A percentile compares a stretch with the other conserved stretches of the same genome.
Conservation (phyloP, 2,888 invertebrate species). For the Dioctria rufipes region DNA sequence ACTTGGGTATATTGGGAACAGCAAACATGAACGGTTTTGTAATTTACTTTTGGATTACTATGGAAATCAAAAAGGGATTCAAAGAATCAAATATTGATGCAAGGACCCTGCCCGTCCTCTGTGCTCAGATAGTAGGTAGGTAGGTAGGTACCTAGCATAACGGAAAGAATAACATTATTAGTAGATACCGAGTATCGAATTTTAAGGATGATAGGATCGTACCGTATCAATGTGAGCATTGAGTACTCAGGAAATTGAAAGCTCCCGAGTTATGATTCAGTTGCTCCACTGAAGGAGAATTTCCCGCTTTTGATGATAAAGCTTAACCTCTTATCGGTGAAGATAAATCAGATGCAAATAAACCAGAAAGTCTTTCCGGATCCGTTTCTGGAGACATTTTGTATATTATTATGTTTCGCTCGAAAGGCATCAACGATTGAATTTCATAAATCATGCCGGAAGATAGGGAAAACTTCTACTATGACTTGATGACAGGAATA, state of each 20-base stretch:
- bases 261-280: background rate
- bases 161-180: constrained; percentile 1
- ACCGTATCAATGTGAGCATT: background rate
- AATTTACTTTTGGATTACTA: background rate
- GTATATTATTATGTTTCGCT: background rate
- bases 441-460: background rate
- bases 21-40: background rate
- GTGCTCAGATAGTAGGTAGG: background rate
- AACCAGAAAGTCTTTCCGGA: constrained; percentile 5
- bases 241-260: background rate
- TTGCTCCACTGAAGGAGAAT: background rate
- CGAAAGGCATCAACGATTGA: background rate
- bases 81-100: background rate
- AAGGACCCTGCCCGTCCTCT: background rate
- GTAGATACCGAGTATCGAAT: background rate
- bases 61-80: background rate
- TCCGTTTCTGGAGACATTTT: background rate
- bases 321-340: constrained; percentile 14
- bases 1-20: background rate
- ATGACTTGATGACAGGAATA: background rate
- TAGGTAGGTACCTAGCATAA: background rate
- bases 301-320: constrained; percentile 24
- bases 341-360: constrained; percentile 5
- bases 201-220: background rate
- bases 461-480: background rate